Conservation (phyloP, 2,888 invertebrate genomes). For the Drosophila eohydei region DNA sequence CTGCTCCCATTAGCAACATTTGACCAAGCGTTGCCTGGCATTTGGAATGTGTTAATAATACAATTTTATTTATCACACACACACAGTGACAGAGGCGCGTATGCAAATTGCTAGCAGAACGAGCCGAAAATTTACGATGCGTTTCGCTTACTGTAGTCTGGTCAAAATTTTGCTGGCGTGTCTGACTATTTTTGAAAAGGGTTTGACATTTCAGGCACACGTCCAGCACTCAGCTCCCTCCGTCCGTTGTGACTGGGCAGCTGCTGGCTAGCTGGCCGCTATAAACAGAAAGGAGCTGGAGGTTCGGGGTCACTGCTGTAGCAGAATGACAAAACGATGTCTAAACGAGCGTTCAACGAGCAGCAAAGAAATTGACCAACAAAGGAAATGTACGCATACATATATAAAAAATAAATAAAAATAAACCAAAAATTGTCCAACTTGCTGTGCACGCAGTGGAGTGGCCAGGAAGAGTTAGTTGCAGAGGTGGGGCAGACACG, state of each 20-base stretch:
- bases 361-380: slow-evolving; percentile 62
- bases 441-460: background rate
- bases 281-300: background rate
- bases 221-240: slow-evolving; percentile 30
- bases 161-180: slow-evolving; percentile 35
- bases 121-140: slow-evolving; percentile 73
- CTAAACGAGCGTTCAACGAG: slow-evolving; percentile 73
- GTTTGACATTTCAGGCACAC: slow-evolving; percentile 71
- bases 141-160: slow-evolving; percentile 35
- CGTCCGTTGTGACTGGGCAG: slow-evolving; percentile 14
- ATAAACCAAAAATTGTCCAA: slow-evolving; percentile 52
- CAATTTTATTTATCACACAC: slow-evolving; percentile 68
- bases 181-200: slow-evolving; percentile 74
- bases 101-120: slow-evolving; percentile 51
- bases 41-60: slow-evolving; percentile 78
- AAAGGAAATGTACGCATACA: slow-evolving; percentile 38
- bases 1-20: slow-evolving; percentile 67
- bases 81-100: background rate
- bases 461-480: background rate
- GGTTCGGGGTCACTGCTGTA: slow-evolving; percentile 23
- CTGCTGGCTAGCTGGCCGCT: slow-evolving; percentile 9
- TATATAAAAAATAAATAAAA: slow-evolving; percentile 25
- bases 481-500: background rate
- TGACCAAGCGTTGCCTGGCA: slow-evolving; percentile 69
- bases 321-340: slow-evolving; percentile 76